Evolutionary conservation across 2,113 vertebrate species (phyloP).

Genomic region (Orthochromis indermauri): DNA sequence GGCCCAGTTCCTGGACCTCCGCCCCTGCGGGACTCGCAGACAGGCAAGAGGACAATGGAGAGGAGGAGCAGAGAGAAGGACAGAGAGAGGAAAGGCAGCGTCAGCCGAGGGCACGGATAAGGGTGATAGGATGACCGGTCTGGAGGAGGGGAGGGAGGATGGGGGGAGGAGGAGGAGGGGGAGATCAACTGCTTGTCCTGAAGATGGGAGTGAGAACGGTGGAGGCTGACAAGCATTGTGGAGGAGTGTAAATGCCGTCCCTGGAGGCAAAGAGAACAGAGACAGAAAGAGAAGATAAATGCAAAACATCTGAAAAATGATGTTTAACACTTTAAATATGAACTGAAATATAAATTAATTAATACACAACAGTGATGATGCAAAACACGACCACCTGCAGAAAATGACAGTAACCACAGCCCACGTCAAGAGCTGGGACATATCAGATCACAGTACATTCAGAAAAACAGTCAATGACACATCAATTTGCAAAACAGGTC

Average conservation of each 20-base stretch:
- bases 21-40: conserved; percentile 66
- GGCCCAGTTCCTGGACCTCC: conserved; percentile 44
- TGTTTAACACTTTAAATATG: conserved; percentile 19
- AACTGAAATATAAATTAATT: neutral
- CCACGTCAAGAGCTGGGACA: neutral
- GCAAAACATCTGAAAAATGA: conserved; percentile 39
- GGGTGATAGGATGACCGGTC: neutral
- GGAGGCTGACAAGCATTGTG: conserved; percentile 77
- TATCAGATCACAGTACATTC: neutral
- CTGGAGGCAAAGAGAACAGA: conserved; percentile 39
- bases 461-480: neutral
- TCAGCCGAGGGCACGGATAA: conserved; percentile 4
- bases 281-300: neutral
- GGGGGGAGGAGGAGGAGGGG: neutral
- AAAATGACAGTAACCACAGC: neutral
- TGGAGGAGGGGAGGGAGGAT: neutral
- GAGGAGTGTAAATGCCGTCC: conserved; percentile 72
- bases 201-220: conserved; percentile 61
- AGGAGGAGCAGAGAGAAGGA: conserved; percentile 44
- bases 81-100: conserved; percentile 36
- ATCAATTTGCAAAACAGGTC: neutral
- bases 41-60: conserved; percentile 45
- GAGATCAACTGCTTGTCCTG: conserved; percentile 56
- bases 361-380: neutral
- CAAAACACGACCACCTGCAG: neutral